Base-by-base conservation (phyloP, 2,888 invertebrate species). In the Synanthedon tipuliformis region DNA sequence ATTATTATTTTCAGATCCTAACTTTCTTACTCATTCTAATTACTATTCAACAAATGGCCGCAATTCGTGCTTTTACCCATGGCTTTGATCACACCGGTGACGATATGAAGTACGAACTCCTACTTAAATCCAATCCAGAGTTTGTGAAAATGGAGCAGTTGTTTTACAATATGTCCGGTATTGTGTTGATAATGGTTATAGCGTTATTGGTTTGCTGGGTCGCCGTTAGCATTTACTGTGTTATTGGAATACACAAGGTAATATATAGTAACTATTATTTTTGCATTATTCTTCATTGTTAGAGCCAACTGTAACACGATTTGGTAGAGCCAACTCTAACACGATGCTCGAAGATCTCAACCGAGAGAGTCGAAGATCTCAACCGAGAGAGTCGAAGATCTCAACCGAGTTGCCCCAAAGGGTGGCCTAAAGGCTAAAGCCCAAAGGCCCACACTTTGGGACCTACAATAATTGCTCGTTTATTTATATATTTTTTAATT, bases 181-280 rank as follows among this genome's bases (percentile, higher is more conserved):
- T 68, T 1, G 51, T 68, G 1, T 57, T 74, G 23, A 56, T 66
- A 52, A 53, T 69, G 0, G 53, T 66, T 15, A 53, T 72, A 3
- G 58, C 64, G 10, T 63, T 60, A 7, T 68, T 69, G 13, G 51
- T 68, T 1, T 56, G 59, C 4, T 74, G 75, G 74, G 51, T 73
- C 49, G 45, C 59, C 3, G 56, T 71, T 53, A 71, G 66, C 50
- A 62, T 74, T 0, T 68, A 66, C 27, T 73, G 73, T 55, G 59
- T 75, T 41, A 66, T 73, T 40, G 73, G 72, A 51, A 54, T 74
- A 7, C 73, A 75, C 58, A 73, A 69, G 71, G 75, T 75, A 53
- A 23, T 34, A 10, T 3, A 34, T 34, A 34, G 34, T 34, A 10
- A 34, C 34, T 34, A 10, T 2, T 2, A 34, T 34, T 34, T 34